Conservation (phyloP, 2,113 vertebrate genomes). For the Saccopteryx leptura region DNA sequence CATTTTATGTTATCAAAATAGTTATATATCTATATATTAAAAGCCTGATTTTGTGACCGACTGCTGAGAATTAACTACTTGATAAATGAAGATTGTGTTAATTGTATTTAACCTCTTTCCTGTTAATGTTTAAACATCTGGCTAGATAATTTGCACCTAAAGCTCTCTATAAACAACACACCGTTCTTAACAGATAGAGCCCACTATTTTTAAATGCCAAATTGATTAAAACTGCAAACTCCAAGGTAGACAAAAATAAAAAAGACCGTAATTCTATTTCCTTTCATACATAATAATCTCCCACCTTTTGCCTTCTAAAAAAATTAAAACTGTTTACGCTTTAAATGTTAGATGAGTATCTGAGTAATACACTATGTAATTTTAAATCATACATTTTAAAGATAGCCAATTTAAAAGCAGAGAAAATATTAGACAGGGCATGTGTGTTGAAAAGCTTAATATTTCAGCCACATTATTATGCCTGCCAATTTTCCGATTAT, state of each 20-base stretch:
- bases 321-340: constrained; percentile 74
- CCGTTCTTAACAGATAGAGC: constrained; percentile 76
- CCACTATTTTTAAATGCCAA: constrained; percentile 65
- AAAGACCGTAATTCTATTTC: constrained; percentile 70
- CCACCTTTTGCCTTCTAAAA: constrained; percentile 68
- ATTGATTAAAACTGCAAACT: constrained; percentile 75
- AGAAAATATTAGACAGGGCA: constrained; percentile 71
- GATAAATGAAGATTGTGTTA: constrained; percentile 84
- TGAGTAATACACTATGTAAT: constrained; percentile 71
- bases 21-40: constrained; percentile 48
- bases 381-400: constrained; percentile 79
- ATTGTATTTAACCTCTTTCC: constrained; percentile 85
- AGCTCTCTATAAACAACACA: constrained; percentile 82
- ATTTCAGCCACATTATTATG: constrained; percentile 28
- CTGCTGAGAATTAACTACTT: constrained; percentile 85
- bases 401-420: constrained; percentile 74
- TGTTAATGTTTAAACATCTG: constrained; percentile 86
- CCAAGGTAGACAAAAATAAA: constrained; percentile 41
- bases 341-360: constrained; percentile 74
- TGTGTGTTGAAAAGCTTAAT: constrained; percentile 28
- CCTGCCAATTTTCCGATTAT: constrained; percentile 6
- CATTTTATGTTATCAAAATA: constrained; percentile 70
- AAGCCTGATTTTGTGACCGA: constrained; percentile 65
- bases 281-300: constrained; percentile 71
- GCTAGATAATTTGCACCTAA: constrained; percentile 86